Conservation (phyloP, 1,140 invertebrate genomes). For the Drosophila ananassae region DNA sequence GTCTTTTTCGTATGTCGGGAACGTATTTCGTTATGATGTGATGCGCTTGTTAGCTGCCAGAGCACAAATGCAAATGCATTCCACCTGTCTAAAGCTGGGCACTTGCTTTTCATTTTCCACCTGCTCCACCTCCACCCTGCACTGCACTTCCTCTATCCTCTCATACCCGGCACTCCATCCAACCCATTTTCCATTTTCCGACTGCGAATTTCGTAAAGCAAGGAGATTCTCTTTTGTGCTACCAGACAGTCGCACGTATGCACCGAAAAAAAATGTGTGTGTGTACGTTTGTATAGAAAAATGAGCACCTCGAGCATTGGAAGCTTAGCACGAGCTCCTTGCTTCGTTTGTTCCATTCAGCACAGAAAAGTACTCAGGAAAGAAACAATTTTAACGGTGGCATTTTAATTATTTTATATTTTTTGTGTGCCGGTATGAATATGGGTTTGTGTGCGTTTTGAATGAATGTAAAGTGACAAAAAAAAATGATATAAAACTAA, state of each 20-base stretch:
- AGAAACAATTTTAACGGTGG: slow-evolving; percentile 58
- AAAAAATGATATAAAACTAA: neutral
- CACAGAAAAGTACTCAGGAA: slow-evolving; percentile 40
- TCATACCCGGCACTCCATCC: slow-evolving; percentile 4
- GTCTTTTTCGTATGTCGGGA: slow-evolving; percentile 38
- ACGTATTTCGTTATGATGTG: slow-evolving; percentile 66
- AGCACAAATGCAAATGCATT: slow-evolving; percentile 61
- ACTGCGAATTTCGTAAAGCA: slow-evolving; percentile 52
- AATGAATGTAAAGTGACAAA: neutral
- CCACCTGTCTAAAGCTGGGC: slow-evolving; percentile 76
- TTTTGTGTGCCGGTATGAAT: slow-evolving; percentile 38
- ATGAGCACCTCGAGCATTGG: slow-evolving; percentile 66
- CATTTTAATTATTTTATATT: slow-evolving; percentile 82
- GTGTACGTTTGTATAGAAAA: slow-evolving; percentile 23
- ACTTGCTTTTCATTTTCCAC: slow-evolving; percentile 56
- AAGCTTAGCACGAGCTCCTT: slow-evolving; percentile 65
- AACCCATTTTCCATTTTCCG: slow-evolving; percentile 2
- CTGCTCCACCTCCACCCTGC: neutral
- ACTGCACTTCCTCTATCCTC: neutral
- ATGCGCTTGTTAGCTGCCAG: slow-evolving; percentile 74
- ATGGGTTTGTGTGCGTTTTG: slow-evolving; percentile 16
- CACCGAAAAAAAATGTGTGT: slow-evolving; percentile 35
- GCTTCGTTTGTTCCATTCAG: slow-evolving; percentile 69
- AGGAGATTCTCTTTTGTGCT: slow-evolving; percentile 58
- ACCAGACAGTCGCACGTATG: slow-evolving; percentile 49